Evolutionary conservation across 2,888 invertebrate species (phyloP), one percentile per base, ranked within the genome.

Genomic region (Tetragonisca angustula): DNA sequence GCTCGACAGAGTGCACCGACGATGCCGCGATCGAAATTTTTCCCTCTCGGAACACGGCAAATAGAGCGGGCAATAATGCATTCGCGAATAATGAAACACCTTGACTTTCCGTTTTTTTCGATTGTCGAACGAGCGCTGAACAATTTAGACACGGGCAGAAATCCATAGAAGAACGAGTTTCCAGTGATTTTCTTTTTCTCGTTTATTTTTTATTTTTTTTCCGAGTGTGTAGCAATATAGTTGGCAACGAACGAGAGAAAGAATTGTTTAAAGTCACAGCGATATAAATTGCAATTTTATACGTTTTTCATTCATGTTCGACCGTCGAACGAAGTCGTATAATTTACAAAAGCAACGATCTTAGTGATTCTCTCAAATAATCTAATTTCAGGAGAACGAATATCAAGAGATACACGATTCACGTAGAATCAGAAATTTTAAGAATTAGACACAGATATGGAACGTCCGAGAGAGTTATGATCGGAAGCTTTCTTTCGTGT

Each of bases 1-100:
- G 24, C 3, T 36, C 43, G 36, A 3, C 21, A 52, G 24, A 43
- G 71, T 43, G 52, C n/a, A 2, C 19, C n/a, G 2, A 21, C 24
- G 17, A 3, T 13, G 19, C 24, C n/a, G n/a, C 56, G 27, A 65
- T 50, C 9, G 56, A 61, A 77, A 71, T 32, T 69, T 64, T 76
- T 21, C 17, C 9, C 36, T 3, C 59, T 59, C 27, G 43, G 67
- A 52, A 21, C 32, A 5, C 70, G 19, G 17, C 9, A n/a, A 50
- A 32, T 49, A 17, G 50, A 62, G 21, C 43, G 17, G 54, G 52
- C 21, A 56, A 32, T 56, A 56, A 56, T 70, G n/a, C 56, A 13
- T 2, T 15, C 6, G 43, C 17, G 56, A 71, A 59, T 43, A 59
- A 59, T 52, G 36, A 24, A 24, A 32, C 24, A 13, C 19, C 56